These are phyloP conservation scores for Ctenopoma multispine DNA, from an alignment of 2,797 vertebrate genomes.

Conservation along the genomic window DNA sequence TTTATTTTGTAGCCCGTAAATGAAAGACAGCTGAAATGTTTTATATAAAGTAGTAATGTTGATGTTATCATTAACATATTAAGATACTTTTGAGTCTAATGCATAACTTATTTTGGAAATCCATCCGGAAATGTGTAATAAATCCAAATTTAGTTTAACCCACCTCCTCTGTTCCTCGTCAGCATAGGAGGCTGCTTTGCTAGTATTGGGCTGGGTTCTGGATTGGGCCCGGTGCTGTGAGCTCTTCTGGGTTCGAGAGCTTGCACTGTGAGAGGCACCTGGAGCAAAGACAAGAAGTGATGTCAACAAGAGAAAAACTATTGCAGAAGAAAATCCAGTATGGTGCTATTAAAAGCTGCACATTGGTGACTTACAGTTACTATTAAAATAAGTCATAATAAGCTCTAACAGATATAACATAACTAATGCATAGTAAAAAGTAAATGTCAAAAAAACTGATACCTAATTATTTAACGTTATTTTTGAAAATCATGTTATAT, in stretches of 20 bases:
- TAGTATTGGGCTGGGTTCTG: slow-evolving; percentile 19
- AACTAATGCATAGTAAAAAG: neutral
- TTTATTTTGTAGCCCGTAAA: neutral
- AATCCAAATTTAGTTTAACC: slow-evolving; percentile 16
- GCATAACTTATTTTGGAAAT: neutral
- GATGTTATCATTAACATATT: too few species aligned
- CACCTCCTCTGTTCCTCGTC: slow-evolving; percentile 76
- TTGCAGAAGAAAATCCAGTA: too few species aligned
- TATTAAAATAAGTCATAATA: neutral
- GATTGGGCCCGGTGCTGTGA: slow-evolving; percentile 26
- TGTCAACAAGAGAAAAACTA: neutral
- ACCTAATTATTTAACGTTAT: neutral
- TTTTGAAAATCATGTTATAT: neutral
- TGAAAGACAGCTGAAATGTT: neutral
- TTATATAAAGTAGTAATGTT: too few species aligned
- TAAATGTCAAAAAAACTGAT: neutral
- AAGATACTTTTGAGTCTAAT: neutral
- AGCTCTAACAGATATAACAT: too few species aligned
- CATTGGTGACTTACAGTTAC: neutral
- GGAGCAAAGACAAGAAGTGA: slow-evolving; percentile 21
- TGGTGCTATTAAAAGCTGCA: neutral
- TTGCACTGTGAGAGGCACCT: slow-evolving; percentile 49
- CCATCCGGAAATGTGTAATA: neutral
- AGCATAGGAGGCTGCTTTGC: slow-evolving; percentile 50
- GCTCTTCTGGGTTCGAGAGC: slow-evolving; percentile 39